Conservation (phyloP, 2,113 vertebrate species). For the Solea senegalensis region DNA sequence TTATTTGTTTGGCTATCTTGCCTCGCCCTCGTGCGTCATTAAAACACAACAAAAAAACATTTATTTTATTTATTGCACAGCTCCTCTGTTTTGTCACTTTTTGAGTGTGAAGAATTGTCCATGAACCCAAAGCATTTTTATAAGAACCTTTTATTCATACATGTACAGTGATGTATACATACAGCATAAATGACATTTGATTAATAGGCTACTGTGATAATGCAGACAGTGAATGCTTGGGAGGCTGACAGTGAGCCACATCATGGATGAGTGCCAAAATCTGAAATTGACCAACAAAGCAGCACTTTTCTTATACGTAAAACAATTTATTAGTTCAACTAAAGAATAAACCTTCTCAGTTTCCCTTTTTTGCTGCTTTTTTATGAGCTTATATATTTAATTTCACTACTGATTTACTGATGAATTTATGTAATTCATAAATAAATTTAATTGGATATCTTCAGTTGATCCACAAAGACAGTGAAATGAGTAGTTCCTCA, state of each 20-base stretch:
- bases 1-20: too few species aligned
- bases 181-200: slow-evolving; percentile 58
- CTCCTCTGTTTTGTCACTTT: background rate
- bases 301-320: slow-evolving; percentile 26
- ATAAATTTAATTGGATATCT: too few species aligned
- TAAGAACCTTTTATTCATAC: slow-evolving; percentile 61
- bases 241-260: slow-evolving; percentile 19
- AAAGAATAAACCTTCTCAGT: too few species aligned
- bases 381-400: too few species aligned
- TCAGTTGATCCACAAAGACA: too few species aligned
- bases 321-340: slow-evolving; percentile 13
- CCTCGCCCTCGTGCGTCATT: too few species aligned
- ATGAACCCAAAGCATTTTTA: background rate
- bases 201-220: slow-evolving; percentile 59
- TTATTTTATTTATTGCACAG: background rate
- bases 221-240: slow-evolving; percentile 32
- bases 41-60: too few species aligned
- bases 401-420: too few species aligned
- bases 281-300: slow-evolving; percentile 19
- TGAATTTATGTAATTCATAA: too few species aligned
- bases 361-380: too few species aligned
- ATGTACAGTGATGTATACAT: slow-evolving; percentile 54
- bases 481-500: too few species aligned
- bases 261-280: background rate
- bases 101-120: background rate